phyloP scores from a whole-genome alignment of 2,888 invertebrate genomes.

The Drosophila colorata region DNA sequence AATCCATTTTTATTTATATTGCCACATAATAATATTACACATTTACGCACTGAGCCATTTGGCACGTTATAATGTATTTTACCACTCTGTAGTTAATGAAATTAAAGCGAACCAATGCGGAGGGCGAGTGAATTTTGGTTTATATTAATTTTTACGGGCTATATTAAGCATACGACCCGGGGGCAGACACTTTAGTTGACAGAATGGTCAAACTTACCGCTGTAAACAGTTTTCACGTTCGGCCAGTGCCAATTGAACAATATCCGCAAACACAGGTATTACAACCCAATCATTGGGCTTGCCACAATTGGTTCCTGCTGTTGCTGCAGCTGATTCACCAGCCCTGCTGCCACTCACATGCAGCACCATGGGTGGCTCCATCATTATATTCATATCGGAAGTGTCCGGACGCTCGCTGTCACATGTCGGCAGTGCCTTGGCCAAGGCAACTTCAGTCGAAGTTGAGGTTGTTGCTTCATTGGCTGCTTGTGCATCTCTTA shows the following conservation, averaged over 20 bases:
- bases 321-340: conserved; percentile 23
- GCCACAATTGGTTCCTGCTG: conserved; percentile 2
- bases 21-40: background rate
- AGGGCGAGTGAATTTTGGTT: background rate
- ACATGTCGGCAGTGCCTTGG: conserved; percentile 7
- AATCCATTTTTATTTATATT: background rate
- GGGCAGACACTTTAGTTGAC: background rate
- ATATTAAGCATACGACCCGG: background rate
- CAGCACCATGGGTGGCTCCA: background rate
- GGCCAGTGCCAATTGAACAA: conserved; percentile 85
- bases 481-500: conserved; percentile 24
- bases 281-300: conserved; percentile 82
- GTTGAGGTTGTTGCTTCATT: conserved; percentile 33
- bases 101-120: conserved; percentile 1
- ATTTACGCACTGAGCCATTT: background rate
- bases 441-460: conserved; percentile 25
- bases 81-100: background rate
- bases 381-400: conserved; percentile 47
- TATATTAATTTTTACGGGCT: background rate
- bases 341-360: background rate
- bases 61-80: background rate
- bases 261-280: conserved; percentile 85
- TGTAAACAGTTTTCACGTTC: conserved; percentile 84
- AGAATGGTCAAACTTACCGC: conserved; percentile 73
- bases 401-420: conserved; percentile 30